Base-by-base conservation (phyloP, 1,140 invertebrate genomes). In the Aphaenogaster ashmeadi region DNA sequence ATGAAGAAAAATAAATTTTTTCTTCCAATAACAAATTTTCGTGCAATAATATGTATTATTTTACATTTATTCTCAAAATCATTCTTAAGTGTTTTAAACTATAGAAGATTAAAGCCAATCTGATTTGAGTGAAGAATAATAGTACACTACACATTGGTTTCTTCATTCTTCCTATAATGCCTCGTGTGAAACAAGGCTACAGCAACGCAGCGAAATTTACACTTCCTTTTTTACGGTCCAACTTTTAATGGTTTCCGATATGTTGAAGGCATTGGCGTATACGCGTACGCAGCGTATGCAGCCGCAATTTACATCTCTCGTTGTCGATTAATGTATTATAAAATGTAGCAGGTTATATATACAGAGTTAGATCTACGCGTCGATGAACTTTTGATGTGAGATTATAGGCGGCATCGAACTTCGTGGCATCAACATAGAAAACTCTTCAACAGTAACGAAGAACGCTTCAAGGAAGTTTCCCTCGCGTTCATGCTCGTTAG, bases 251-350 rank as follows among this genome's bases (percentile, higher is more conserved):
- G 13, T 58, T 50, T 81, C 18, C 18, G 27, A 50, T 44, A 21
- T 7, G 33, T 75, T 54, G 74, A 79, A 66, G 18, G 18, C 60
- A 7, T 44, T 36, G 13, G 13, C 36, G 13, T 77, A 60, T 41
- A 44, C 18, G 33, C 62, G 27, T 27, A 27, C 27, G 27, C 27
- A 27, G 27, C 27, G 27, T 27, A 54, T 54, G 18, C 50, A 27
- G 15, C 11, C n/a, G 38, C 9, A 36, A 83, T 58, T 58, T 83
- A 47, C 41, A 58, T 83, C 44, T 74, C 27, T 54, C 3, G 64
- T 36, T 60, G 66, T 80, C 47, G 21, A 83, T 69, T 74, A 83
- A 83, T 60, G 54, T 74, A 60, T 72, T 74, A 50, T 60, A 83
- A 47, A 69, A 83, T 74, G 11, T 58, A 72, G 64, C 38, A 13